phyloP scores from a whole-genome alignment of 2,797 vertebrate genomes.

The Galaxias olidus region DNA sequence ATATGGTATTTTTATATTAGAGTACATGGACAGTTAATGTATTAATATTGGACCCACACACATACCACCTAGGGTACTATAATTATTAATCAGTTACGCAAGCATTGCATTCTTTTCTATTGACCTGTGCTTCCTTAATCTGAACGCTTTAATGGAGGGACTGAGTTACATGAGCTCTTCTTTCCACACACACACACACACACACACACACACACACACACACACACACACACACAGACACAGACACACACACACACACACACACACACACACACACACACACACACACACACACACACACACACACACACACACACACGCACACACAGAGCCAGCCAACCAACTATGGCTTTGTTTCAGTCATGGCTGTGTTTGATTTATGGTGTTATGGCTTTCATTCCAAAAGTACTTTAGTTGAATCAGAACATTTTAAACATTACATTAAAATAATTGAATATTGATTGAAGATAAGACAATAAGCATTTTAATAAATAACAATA shows the following conservation, averaged over 20 bases:
- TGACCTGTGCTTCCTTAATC: background rate
- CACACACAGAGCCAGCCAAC: slow-evolving; percentile 20
- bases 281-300: background rate
- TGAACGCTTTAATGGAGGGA: no score
- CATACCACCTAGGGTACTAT: background rate
- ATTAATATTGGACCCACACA: background rate
- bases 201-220: no score
- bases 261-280: background rate
- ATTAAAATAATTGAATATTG: no score
- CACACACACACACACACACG: background rate
- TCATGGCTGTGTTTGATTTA: slow-evolving; percentile 56
- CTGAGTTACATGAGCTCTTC: no score
- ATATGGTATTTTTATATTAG: no score
- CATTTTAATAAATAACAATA: no score
- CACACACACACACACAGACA: background rate
- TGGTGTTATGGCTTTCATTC: slow-evolving; percentile 42
- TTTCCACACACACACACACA: no score
- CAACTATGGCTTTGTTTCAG: slow-evolving; percentile 41
- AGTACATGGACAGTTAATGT: no score
- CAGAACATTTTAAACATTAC: no score
- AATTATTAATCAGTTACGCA: background rate
- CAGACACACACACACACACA: slow-evolving; percentile 1
- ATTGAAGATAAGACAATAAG: no score
- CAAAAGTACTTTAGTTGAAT: no score
- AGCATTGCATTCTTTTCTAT: background rate